These are phyloP conservation scores for Wiebesia pumilae DNA, from an alignment of 1,140 invertebrate genomes.

Conservation along the genomic window DNA sequence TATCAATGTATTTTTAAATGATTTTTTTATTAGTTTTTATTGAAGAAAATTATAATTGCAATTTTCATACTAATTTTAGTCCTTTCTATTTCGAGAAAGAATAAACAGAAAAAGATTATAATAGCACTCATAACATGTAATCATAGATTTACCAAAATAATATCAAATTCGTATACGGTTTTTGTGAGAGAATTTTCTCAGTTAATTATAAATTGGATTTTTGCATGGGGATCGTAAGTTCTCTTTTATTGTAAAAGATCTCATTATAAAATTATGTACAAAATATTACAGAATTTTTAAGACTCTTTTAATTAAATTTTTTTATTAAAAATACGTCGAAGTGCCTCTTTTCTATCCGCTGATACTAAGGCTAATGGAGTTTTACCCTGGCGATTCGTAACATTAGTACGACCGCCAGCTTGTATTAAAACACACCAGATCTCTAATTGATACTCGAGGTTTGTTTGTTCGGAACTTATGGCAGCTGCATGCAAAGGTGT, in stretches of 20 bases:
- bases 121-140: no score
- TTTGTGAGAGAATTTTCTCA: no score
- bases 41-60: no score
- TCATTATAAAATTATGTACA: slow-evolving; percentile 28
- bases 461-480: slow-evolving; percentile 49
- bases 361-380: slow-evolving; percentile 58
- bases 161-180: no score
- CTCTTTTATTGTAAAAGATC: not conserved
- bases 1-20: no score
- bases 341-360: slow-evolving; percentile 53
- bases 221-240: no score
- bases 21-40: no score
- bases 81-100: no score
- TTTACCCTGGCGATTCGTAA: slow-evolving; percentile 59
- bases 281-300: slow-evolving; percentile 25
- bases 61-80: no score
- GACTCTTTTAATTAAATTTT: slow-evolving; percentile 30
- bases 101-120: no score
- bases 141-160: no score
- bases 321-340: slow-evolving; percentile 58
- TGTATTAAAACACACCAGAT: slow-evolving; percentile 58
- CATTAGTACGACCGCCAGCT: slow-evolving; percentile 57
- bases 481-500: slow-evolving; percentile 62
- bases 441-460: slow-evolving; percentile 58
- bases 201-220: no score